Percentiles rank a stretch among this genome's conserved stretches.
Evolutionary conservation across 2,797 vertebrate species (phyloP).

Genomic region (Acropternis orthonyx): DNA sequence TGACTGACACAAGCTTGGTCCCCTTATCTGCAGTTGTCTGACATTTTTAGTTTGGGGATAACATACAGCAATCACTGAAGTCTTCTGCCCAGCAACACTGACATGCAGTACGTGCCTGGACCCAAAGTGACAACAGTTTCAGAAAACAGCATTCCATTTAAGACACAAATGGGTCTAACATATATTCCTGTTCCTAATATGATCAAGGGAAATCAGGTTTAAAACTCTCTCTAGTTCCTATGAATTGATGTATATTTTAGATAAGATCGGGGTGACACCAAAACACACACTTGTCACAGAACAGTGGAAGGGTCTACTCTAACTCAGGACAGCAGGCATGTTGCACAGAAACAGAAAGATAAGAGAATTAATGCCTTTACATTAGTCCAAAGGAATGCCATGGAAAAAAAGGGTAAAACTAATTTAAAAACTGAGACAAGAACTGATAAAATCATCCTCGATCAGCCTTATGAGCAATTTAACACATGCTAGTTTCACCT

Average conservation of each 20-base stretch:
- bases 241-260: background rate
- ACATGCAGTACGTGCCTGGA: background rate
- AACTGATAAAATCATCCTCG: background rate
- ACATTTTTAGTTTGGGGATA: background rate
- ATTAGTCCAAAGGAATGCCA: background rate
- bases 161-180: background rate
- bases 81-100: background rate
- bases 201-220: background rate
- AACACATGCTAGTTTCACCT: background rate
- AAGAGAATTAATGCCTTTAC: background rate
- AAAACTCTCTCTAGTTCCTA: background rate
- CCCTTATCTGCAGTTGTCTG: background rate
- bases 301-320: background rate
- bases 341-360: background rate
- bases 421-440: background rate
- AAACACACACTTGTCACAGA: background rate
- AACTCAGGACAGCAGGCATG: background rate
- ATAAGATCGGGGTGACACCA: accelerated
- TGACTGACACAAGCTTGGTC: conserved; percentile 19
- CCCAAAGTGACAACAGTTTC: background rate
- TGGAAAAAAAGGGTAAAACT: background rate
- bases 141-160: background rate
- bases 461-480: background rate
- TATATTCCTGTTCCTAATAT: background rate
- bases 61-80: background rate